Evolutionary conservation across 2,888 invertebrate species (phyloP).

Genomic region (Metellina segmentata): DNA sequence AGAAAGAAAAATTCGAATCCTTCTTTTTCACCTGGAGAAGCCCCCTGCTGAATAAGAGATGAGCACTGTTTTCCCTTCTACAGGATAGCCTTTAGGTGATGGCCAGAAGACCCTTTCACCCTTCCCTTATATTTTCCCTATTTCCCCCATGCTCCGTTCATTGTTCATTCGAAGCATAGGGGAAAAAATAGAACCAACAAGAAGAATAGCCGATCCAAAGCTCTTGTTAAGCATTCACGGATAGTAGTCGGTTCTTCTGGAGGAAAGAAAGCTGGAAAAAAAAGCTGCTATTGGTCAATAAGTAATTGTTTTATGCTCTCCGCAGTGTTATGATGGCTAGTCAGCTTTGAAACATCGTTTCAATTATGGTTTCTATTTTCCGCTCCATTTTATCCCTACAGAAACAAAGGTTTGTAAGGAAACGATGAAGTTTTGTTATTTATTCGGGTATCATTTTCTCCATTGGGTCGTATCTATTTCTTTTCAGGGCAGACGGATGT

Average conservation of each 20-base stretch:
- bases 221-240: constrained; percentile 27
- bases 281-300: constrained; percentile 34
- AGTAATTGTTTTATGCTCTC: constrained; percentile 40
- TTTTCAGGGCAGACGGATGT: no score
- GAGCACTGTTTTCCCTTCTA: constrained; percentile 8
- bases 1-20: not conserved
- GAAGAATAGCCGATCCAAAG: not conserved
- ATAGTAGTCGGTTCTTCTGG: not conserved
- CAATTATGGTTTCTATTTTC: no score
- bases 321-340: not conserved
- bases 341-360: not conserved
- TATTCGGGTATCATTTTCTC: no score
- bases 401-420: no score
- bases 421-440: no score
- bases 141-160: constrained; percentile 1
- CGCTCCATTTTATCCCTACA: no score
- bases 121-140: not conserved
- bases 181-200: not conserved
- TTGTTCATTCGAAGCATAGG: constrained; percentile 38
- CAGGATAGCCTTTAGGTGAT: constrained; percentile 17
- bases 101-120: not conserved
- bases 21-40: constrained; percentile 12
- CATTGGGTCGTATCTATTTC: no score
- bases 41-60: constrained; percentile 47
- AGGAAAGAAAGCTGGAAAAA: not conserved